Conservation (phyloP, 2,797 vertebrate genomes). For the Artibeus lituratus region DNA sequence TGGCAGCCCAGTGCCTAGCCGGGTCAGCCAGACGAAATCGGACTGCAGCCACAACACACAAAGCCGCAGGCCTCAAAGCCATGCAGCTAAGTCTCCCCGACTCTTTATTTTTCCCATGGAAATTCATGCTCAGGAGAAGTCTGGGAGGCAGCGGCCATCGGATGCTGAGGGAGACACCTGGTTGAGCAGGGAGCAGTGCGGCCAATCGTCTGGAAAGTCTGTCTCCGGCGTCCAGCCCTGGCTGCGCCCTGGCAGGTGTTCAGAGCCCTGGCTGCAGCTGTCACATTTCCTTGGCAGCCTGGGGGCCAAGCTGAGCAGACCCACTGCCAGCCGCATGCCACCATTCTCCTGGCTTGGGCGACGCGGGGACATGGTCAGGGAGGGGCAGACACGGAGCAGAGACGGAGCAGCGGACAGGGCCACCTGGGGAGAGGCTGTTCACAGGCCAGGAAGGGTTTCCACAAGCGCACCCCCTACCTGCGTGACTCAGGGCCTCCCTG, state of each 20-base stretch:
- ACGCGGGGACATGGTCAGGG: neutral
- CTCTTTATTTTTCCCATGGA: neutral
- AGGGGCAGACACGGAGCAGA: neutral
- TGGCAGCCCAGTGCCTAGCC: rapidly evolving
- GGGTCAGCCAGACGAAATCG: neutral
- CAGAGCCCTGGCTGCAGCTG: neutral
- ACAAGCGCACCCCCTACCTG: neutral
- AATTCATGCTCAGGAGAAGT: neutral
- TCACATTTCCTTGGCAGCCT: constrained; percentile 43
- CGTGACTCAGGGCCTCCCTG: neutral
- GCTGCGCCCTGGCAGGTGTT: neutral
- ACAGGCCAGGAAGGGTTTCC: neutral
- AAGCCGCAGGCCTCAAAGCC: neutral
- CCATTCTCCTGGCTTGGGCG: neutral
- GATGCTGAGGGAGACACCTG: constrained; percentile 28
- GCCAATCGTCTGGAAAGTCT: constrained; percentile 51
- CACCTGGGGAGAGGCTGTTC: neutral
- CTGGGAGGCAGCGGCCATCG: neutral
- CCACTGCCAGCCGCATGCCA: neutral
- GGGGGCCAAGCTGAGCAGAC: neutral
- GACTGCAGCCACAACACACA: neutral
- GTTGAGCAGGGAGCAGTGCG: neutral
- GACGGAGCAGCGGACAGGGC: neutral
- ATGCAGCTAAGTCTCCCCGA: neutral
- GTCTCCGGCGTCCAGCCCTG: neutral